A percentile compares a stretch with the other conserved stretches of the same genome.
These are phyloP conservation scores for Cheirogaleus medius DNA, from an alignment of 2,113 vertebrate genomes.

Conservation along the genomic window DNA sequence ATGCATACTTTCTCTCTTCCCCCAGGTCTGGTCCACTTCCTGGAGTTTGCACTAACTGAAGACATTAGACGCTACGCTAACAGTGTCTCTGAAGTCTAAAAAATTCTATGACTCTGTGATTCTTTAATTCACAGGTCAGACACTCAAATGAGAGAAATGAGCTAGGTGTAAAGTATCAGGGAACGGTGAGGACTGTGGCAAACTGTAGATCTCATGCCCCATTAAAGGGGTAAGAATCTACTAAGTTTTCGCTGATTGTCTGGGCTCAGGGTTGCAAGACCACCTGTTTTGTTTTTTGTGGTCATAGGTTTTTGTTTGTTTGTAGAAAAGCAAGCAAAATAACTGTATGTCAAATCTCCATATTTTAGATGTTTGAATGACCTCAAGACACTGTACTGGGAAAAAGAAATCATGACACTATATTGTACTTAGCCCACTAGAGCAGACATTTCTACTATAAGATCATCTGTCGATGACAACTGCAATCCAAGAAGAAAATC, in stretches of 20 bases:
- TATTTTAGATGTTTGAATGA: neutral
- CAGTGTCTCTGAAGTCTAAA: neutral
- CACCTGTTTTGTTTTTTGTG: neutral
- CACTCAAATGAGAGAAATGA: neutral
- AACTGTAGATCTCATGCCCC: neutral
- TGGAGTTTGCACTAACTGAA: neutral
- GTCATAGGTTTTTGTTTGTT: neutral
- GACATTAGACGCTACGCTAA: neutral
- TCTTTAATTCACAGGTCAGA: neutral
- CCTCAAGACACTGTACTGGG: neutral
- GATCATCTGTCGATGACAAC: neutral
- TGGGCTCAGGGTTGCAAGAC: neutral
- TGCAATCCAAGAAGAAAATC: neutral
- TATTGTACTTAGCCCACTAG: neutral
- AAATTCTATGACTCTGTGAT: neutral
- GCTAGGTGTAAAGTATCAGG: neutral
- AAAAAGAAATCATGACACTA: neutral
- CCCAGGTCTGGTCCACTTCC: neutral
- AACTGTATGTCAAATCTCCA: neutral
- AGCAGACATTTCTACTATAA: neutral
- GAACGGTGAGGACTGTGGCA: neutral
- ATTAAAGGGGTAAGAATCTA: neutral
- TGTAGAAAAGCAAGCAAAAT: neutral
- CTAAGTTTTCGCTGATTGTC: neutral
- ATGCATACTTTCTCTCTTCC: neutral